Evolutionary conservation across 2,888 invertebrate species (phyloP).

Genomic region (Apocheima hispidaria): DNA sequence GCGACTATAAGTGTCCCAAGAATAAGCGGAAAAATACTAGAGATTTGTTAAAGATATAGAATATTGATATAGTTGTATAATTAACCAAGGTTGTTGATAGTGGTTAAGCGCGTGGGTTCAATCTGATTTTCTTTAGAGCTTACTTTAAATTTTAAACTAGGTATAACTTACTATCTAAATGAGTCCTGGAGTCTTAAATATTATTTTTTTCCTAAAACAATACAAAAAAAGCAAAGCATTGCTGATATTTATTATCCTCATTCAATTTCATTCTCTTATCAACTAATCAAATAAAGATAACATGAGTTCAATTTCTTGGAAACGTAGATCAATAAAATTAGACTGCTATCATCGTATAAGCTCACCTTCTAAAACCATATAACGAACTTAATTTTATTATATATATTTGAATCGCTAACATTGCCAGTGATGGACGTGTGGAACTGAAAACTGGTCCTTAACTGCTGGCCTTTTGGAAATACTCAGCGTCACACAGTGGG

Average conservation of each 20-base stretch:
- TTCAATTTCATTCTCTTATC: slow-evolving; percentile 15
- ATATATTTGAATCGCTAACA: too few species aligned
- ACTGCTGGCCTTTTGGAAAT: too few species aligned
- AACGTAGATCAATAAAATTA: slow-evolving; percentile 7
- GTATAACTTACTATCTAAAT: background rate
- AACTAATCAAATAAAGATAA: slow-evolving; percentile 20
- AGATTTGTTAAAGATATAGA: too few species aligned
- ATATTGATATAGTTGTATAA: too few species aligned
- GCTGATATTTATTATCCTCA: slow-evolving; percentile 12
- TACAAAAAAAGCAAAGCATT: slow-evolving; percentile 13
- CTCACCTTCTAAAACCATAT: background rate
- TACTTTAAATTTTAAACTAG: background rate
- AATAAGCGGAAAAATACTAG: too few species aligned
- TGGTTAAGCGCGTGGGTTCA: background rate
- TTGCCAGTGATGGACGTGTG: too few species aligned
- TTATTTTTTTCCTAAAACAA: slow-evolving; percentile 3
- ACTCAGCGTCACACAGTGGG: too few species aligned
- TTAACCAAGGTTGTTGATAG: too few species aligned
- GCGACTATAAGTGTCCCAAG: too few species aligned
- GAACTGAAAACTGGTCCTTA: too few species aligned
- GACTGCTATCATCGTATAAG: background rate
- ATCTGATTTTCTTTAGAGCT: background rate
- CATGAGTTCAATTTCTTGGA: slow-evolving; percentile 7
- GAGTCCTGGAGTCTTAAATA: background rate
- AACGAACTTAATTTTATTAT: too few species aligned